Base-by-base conservation (phyloP, 2,797 vertebrate genomes). In the Lithobates pipiens region DNA sequence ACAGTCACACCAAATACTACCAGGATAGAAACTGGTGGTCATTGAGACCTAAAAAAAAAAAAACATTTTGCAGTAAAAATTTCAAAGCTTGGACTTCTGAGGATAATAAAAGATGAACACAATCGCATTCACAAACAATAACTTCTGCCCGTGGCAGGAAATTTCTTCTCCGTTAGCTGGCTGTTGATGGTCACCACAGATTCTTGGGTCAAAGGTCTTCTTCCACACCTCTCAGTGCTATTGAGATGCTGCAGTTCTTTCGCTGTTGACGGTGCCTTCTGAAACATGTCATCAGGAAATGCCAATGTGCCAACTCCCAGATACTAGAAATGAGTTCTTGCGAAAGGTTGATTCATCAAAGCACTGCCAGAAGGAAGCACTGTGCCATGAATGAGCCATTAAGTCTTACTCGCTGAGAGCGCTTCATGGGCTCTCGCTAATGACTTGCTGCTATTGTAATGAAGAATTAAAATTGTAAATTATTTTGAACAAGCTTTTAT, bases 371-470 rank as follows among this genome's bases (percentile, higher is more conserved):
- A 61, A 70, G 8, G 21, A 70, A 67, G 44, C 68, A 61, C 50
- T 0, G 23, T 25, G 65, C 74, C 63, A 76, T 8, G 61, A 50
- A 16, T 32, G 39, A 80, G 63, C 21, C 70, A 36, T 57, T 65
- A n/a, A n/a, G 23, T 23, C 61, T 65, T 6, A 27, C 25, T 2
- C 5, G 10, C 44, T n/a, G 10, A 50, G 73, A 25, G 23, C 63
- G 15, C 18, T 39, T 25, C 10, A 18, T 21, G 23, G 1, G 11
- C 42, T 25, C 42, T 76, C 32, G 21, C 70, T 77, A 83, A 54
- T 76, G 27, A 83, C 82, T 32, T 68, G n/a, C 79, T 72, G 46
- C 70, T 77, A 76, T 25, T 54, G 29, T 76, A 57, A 76, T 83
- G 42, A 77, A 25, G 15, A 83, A 83, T 61, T 70, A 21, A 69